A percentile compares a stretch with the other conserved stretches of the same genome.
Conservation (phyloP, 2,797 vertebrate genomes). For the Pangasius macronema region DNA sequence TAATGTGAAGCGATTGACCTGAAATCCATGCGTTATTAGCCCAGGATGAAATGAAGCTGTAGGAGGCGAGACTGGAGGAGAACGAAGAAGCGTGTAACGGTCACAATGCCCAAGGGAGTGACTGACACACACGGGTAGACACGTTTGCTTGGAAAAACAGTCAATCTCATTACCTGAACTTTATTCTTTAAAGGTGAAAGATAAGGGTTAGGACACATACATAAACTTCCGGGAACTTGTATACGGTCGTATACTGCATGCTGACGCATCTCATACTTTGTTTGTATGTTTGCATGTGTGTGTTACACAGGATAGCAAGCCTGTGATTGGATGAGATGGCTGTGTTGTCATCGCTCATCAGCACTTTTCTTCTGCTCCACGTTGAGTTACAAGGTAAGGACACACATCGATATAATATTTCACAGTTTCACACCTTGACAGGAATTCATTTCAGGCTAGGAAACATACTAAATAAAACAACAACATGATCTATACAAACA, state of each 20-base stretch:
- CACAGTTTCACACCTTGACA: background rate
- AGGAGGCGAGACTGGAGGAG: conserved; percentile 38
- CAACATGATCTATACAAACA: background rate
- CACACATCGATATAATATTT: background rate
- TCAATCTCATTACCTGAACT: conserved; percentile 40
- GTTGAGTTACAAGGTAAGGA: conserved; percentile 65
- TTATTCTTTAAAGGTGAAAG: conserved; percentile 27
- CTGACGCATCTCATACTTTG: background rate
- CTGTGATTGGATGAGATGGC: conserved; percentile 65
- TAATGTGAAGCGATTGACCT: conserved; percentile 72
- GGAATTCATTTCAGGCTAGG: background rate
- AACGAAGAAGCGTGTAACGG: conserved; percentile 37
- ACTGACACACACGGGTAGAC: conserved; percentile 30
- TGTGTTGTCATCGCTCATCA: conserved; percentile 61
- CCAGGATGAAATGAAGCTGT: conserved; percentile 45
- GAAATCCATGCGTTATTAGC: conserved; percentile 62
- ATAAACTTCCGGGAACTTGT: background rate
- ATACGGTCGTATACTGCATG: background rate
- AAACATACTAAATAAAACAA: background rate
- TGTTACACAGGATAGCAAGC: conserved; percentile 55
- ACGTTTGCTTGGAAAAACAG: conserved; percentile 6
- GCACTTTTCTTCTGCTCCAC: conserved; percentile 61
- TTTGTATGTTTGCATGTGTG: background rate
- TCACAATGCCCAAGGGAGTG: conserved; percentile 45
- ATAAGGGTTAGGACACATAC: background rate